phyloP scores from a whole-genome alignment of 2,797 vertebrate species.

The Dicrostonyx torquatus region DNA sequence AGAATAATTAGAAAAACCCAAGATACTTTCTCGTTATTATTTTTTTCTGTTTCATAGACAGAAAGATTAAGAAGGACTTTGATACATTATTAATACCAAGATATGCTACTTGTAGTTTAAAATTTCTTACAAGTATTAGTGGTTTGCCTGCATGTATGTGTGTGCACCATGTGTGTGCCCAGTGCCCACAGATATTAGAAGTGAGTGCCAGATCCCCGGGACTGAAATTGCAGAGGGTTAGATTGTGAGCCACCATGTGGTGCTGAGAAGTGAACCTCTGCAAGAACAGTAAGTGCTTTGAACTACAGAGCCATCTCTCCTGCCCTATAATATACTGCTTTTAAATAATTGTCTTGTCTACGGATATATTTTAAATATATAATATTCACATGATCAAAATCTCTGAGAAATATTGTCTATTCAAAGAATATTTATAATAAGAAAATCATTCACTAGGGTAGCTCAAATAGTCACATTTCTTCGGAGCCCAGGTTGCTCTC shows the following conservation, averaged over 20 bases:
- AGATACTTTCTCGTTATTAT: neutral
- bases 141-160: neutral
- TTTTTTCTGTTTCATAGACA: neutral
- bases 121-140: neutral
- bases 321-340: neutral
- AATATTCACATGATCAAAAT: neutral
- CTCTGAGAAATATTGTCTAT: neutral
- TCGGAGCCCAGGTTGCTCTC: neutral
- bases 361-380: neutral
- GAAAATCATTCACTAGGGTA: neutral
- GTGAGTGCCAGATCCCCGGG: neutral
- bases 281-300: neutral
- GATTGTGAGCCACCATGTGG: neutral
- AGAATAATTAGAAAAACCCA: neutral
- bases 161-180: neutral
- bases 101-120: neutral
- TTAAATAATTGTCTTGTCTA: neutral
- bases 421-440: neutral
- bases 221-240: neutral
- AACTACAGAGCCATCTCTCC: neutral
- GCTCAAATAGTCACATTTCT: neutral
- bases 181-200: neutral
- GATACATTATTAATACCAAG: neutral
- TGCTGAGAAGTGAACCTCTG: neutral
- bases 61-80: neutral